Percentiles rank a stretch among this genome's conserved stretches.
Conservation (phyloP, 2,888 invertebrate species). For the Hecatera dysodea region DNA sequence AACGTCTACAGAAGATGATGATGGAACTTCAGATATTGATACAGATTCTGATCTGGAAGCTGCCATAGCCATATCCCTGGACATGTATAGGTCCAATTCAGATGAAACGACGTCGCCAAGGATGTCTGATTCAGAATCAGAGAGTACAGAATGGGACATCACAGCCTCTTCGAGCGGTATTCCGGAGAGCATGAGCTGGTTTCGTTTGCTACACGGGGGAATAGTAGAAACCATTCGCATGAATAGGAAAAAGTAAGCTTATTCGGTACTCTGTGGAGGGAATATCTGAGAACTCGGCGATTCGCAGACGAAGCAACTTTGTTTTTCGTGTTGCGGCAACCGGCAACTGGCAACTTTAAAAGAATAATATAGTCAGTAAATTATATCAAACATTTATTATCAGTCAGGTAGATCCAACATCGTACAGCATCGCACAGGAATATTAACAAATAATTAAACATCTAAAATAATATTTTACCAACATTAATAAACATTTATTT, state of each 20-base stretch:
- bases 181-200: not conserved
- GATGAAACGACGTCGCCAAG: not conserved
- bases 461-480: too few relatives aligned
- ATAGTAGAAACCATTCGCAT: not conserved
- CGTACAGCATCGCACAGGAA: too few relatives aligned
- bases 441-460: too few relatives aligned
- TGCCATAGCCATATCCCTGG: not conserved
- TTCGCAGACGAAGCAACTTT: not conserved
- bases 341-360: not conserved
- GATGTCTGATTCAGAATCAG: not conserved
- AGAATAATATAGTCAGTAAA: too few relatives aligned
- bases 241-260: not conserved
- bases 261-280: not conserved
- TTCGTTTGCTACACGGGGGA: not conserved
- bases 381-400: too few relatives aligned
- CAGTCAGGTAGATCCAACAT: too few relatives aligned
- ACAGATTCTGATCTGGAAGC: not conserved
- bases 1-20: constrained; percentile 20
- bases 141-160: not conserved
- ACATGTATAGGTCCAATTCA: not conserved
- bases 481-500: too few relatives aligned
- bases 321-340: not conserved
- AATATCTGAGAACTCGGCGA: not conserved
- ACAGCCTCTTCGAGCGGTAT: not conserved
- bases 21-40: not conserved